phyloP scores from a whole-genome alignment of 2,888 invertebrate genomes.

The Drosophila colorata region DNA sequence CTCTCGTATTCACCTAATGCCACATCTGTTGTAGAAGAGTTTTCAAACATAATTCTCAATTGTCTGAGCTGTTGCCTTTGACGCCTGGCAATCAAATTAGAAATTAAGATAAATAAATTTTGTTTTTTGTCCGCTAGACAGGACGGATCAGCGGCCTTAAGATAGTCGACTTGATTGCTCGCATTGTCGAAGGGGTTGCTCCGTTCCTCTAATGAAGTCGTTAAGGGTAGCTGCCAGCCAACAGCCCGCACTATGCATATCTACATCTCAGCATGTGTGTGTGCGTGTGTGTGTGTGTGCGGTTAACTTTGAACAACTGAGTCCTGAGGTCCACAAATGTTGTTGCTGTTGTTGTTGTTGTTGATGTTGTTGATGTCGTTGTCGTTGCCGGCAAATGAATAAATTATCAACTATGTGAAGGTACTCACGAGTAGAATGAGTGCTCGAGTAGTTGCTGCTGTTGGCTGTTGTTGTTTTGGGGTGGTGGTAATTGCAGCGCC shows the following conservation, averaged over 20 bases:
- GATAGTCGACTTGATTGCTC: slow-evolving; percentile 56
- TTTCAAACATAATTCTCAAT: slow-evolving; percentile 60
- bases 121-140: slow-evolving; percentile 17
- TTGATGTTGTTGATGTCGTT: slow-evolving; percentile 31
- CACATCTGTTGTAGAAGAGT: slow-evolving; percentile 60
- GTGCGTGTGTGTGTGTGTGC: slow-evolving; percentile 32
- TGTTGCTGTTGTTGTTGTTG: slow-evolving; percentile 28
- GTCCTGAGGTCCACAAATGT: slow-evolving; percentile 63
- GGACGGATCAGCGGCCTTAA: slow-evolving; percentile 34
- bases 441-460: slow-evolving; percentile 37
- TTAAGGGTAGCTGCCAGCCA: slow-evolving; percentile 63
- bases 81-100: slow-evolving; percentile 69
- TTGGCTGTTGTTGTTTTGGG: slow-evolving; percentile 25
- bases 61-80: slow-evolving; percentile 72
- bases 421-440: slow-evolving; percentile 50
- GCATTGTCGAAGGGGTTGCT: slow-evolving; percentile 49
- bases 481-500: slow-evolving; percentile 69
- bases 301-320: slow-evolving; percentile 69
- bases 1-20: slow-evolving; percentile 33
- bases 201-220: slow-evolving; percentile 71
- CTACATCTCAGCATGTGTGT: slow-evolving; percentile 30
- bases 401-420: slow-evolving; percentile 77
- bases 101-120: slow-evolving; percentile 45
- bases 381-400: slow-evolving; percentile 66
- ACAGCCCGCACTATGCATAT: slow-evolving; percentile 12